Conservation (phyloP, 2,797 vertebrate species). For the Betta splendens region DNA sequence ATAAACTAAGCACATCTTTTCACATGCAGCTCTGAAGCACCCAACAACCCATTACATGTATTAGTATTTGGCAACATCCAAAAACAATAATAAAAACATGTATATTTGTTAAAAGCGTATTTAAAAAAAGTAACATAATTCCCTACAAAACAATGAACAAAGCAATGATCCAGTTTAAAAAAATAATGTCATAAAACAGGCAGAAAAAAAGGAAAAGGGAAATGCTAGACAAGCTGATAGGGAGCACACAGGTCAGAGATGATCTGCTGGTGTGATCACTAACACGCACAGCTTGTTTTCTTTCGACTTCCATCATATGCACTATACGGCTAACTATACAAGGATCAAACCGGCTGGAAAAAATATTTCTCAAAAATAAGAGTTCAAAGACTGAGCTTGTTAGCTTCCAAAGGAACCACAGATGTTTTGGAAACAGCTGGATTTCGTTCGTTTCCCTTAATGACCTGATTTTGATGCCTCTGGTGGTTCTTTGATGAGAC, state of each 20-base stretch:
- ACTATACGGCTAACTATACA: conserved; percentile 20
- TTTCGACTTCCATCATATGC: conserved; percentile 19
- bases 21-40: conserved; percentile 56
- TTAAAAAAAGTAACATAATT: conserved; percentile 45
- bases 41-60: conserved; percentile 38
- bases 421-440: conserved; percentile 23
- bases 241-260: conserved; percentile 24
- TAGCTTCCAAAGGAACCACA: conserved; percentile 22
- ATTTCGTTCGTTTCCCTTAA: conserved; percentile 23
- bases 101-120: conserved; percentile 7
- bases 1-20: conserved; percentile 43
- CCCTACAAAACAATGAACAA: conserved; percentile 36
- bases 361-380: conserved; percentile 12
- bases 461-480: conserved; percentile 21
- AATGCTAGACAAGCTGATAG: conserved; percentile 14
- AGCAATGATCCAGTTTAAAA: conserved; percentile 51
- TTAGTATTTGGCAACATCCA: conserved; percentile 54
- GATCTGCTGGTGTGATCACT: conserved; percentile 58
- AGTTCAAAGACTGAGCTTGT: conserved; percentile 10
- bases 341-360: conserved; percentile 23
- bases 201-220: conserved; percentile 5
- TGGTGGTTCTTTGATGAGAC: conserved; percentile 8
- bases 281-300: conserved; percentile 35
- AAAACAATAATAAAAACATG: conserved; percentile 20
- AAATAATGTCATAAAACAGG: conserved; percentile 21